phyloP scores from a whole-genome alignment of 2,797 vertebrate species.

The Tenualosa ilisha region DNA sequence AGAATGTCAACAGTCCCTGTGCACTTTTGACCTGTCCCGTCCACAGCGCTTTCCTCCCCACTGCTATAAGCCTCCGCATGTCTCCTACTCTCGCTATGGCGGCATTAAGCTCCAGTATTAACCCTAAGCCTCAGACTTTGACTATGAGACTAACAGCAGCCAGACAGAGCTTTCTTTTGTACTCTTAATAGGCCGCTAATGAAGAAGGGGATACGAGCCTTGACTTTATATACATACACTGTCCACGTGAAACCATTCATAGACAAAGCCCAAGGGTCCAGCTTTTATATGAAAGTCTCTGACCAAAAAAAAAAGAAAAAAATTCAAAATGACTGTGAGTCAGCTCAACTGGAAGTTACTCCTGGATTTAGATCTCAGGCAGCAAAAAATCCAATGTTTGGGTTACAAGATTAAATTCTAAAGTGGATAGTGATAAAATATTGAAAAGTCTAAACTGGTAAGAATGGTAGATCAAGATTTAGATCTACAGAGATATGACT shows the following conservation, averaged over 20 bases:
- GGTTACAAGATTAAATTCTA: neutral
- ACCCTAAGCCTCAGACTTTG: constrained; percentile 49
- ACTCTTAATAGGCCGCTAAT: constrained; percentile 34
- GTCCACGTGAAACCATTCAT: constrained; percentile 43
- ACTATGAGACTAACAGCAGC: constrained; percentile 57
- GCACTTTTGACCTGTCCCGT: constrained; percentile 40
- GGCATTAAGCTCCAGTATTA: constrained; percentile 49
- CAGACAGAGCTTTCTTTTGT: constrained; percentile 54
- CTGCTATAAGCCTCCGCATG: constrained; percentile 45
- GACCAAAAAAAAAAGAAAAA: neutral
- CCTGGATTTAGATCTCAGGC: constrained; percentile 21
- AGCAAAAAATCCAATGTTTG: constrained; percentile 17
- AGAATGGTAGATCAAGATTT: neutral
- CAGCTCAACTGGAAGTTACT: constrained; percentile 32
- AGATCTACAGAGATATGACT: neutral
- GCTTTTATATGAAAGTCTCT: neutral
- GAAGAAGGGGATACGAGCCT: constrained; percentile 41
- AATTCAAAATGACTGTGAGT: neutral
- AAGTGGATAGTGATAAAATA: constrained; percentile 26
- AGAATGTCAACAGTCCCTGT: neutral
- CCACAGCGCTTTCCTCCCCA: constrained; percentile 54
- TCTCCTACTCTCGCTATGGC: constrained; percentile 42
- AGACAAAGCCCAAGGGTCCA: constrained; percentile 17
- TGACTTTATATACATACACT: constrained; percentile 45
- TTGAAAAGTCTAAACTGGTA: neutral